phyloP scores from a whole-genome alignment of 2,888 invertebrate species.

The Leucoma salicis region DNA sequence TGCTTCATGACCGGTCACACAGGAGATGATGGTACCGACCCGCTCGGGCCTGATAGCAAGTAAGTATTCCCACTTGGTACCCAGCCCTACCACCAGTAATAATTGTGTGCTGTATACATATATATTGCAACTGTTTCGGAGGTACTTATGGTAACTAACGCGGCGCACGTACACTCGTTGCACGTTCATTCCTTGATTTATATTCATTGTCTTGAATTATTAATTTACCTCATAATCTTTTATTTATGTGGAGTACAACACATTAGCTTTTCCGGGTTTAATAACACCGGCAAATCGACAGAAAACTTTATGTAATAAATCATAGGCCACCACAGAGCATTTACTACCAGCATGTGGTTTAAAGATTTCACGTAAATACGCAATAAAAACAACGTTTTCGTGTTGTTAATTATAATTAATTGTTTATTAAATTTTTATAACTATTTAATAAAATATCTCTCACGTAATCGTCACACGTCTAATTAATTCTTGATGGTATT shows the following conservation, averaged over 20 bases:
- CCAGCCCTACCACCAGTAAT: too few species aligned
- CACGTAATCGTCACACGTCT: too few species aligned
- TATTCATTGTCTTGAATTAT: constrained; percentile 36
- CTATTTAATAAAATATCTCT: too few species aligned
- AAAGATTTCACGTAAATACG: neutral
- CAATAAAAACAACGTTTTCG: neutral
- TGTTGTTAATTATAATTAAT: neutral
- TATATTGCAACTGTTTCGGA: too few species aligned
- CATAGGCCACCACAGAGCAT: neutral
- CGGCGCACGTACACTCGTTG: constrained; percentile 24
- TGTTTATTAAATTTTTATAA: too few species aligned
- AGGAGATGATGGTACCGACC: too few species aligned
- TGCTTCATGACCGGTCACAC: too few species aligned
- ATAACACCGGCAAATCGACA: neutral
- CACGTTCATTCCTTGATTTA: constrained; percentile 32
- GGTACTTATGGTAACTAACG: neutral
- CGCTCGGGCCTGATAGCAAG: too few species aligned
- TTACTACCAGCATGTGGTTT: neutral
- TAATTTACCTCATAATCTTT: constrained; percentile 35
- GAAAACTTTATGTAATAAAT: neutral
- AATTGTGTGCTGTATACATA: too few species aligned
- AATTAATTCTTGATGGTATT: too few species aligned
- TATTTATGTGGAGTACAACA: constrained; percentile 22
- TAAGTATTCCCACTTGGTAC: too few species aligned
- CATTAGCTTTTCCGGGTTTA: constrained; percentile 21